Percentiles rank a stretch among this genome's conserved stretches.
Evolutionary conservation across 2,797 vertebrate species (phyloP).

Genomic region (Miichthys miiuy): DNA sequence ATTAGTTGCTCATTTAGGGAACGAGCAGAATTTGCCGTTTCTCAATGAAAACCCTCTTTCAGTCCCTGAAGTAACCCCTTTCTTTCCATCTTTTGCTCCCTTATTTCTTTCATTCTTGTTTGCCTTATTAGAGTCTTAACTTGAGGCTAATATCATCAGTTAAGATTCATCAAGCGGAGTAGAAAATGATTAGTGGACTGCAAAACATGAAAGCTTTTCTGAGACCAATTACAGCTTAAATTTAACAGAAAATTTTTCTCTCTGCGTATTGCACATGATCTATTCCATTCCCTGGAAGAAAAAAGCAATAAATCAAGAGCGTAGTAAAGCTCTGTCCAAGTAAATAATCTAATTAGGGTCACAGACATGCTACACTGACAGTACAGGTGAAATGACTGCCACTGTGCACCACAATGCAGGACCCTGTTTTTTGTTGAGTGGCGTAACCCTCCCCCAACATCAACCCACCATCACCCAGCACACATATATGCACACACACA

Average conservation of each 20-base stretch:
- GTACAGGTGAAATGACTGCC: conserved; percentile 54
- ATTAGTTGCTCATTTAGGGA: conserved; percentile 52
- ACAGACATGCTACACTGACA: conserved; percentile 37
- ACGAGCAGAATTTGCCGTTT: conserved; percentile 37
- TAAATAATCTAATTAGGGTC: conserved; percentile 42
- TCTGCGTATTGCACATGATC: conserved; percentile 20
- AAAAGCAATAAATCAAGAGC: conserved; percentile 26
- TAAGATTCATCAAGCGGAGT: conserved; percentile 47
- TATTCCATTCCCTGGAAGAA: conserved; percentile 31
- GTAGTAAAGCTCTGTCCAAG: not conserved
- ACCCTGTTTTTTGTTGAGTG: conserved; percentile 61
- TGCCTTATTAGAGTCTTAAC: conserved; percentile 44
- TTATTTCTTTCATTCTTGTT: conserved; percentile 40
- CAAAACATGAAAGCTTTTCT: conserved; percentile 53
- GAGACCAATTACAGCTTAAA: conserved; percentile 45
- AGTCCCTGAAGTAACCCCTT: conserved; percentile 31
- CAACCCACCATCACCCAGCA: not conserved
- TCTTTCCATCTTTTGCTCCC: conserved; percentile 21
- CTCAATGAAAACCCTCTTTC: conserved; percentile 21
- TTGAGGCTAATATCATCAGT: conserved; percentile 46
- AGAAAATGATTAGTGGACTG: conserved; percentile 35
- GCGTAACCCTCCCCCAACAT: conserved; percentile 5
- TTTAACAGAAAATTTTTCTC: conserved; percentile 38
- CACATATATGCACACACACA: not conserved
- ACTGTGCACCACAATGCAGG: conserved; percentile 36